Evolutionary conservation across 2,113 vertebrate genomes (phyloP).

Genomic region (Apodemus sylvaticus): DNA sequence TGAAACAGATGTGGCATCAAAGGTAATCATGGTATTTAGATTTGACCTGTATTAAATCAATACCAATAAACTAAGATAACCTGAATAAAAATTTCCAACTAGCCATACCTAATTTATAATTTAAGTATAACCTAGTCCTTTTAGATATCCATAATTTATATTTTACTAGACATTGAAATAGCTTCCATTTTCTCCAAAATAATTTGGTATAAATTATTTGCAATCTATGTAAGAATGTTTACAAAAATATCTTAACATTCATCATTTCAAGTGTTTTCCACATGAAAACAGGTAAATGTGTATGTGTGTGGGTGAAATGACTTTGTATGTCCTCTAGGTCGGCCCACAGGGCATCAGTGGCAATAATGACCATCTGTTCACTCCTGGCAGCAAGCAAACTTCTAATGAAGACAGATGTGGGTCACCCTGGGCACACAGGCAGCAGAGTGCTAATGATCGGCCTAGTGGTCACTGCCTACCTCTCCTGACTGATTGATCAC

Average conservation of each 20-base stretch:
- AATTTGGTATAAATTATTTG: constrained; percentile 49
- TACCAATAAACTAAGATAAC: constrained; percentile 53
- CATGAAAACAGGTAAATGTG: constrained; percentile 64
- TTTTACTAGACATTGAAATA: background rate
- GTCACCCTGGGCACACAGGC: constrained; percentile 84
- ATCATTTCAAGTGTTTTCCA: constrained; percentile 61
- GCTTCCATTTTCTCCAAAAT: background rate
- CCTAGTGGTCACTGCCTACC: constrained; percentile 89
- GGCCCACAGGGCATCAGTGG: constrained; percentile 85
- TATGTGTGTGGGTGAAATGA: constrained; percentile 72
- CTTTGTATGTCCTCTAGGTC: constrained; percentile 88
- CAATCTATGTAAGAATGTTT: background rate
- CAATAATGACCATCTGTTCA: constrained; percentile 91
- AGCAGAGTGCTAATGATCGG: constrained; percentile 89
- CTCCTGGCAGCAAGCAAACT: constrained; percentile 86
- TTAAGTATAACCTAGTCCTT: constrained; percentile 18
- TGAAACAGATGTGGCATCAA: constrained; percentile 24
- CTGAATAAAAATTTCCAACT: constrained; percentile 50
- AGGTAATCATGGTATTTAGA: background rate
- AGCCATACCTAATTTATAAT: background rate
- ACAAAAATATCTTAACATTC: background rate
- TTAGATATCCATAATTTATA: background rate
- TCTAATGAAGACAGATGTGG: constrained; percentile 93
- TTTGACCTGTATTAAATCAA: constrained; percentile 5
- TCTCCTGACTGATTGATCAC: constrained; percentile 87